Evolutionary conservation across 1,140 invertebrate genomes (phyloP), one percentile per base, ranked within the genome.

Genomic region (Calliopsis andreniformis): DNA sequence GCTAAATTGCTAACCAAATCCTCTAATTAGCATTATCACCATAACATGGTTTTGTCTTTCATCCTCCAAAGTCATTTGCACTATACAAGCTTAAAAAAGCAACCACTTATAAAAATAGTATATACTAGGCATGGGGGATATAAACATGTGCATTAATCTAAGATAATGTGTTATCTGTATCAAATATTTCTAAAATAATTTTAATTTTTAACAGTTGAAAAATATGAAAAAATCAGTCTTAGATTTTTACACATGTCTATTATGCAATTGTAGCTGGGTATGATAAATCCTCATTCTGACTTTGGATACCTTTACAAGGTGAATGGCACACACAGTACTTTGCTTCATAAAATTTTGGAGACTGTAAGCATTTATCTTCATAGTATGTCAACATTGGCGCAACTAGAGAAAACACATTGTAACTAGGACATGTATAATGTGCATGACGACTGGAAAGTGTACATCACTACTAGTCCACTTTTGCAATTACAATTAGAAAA

Each of bases 361-460:
- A 87, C 10, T 88, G 86, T 84, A 88, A 88, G 81, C 77, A 85
- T 86, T 88, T 89, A 88, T 89, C 88, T 88, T 89, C 88, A 81
- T 87, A 88, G 87, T 83, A 87, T 86, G 85, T 82, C 84, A 88
- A 89, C 83, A 88, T 87, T 85, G 88, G 88, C 66, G 81, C 75
- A 86, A 89, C 88, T 89, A 79, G 86, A 88, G 81, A 88, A 89
- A 88, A 89, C 70, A 87, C 75, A 87, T 78, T 72, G 82, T 87
- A 77, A 79, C 81, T 78, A 86, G 53, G 39, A 73, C 78, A 70
- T 71, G 39, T 82, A 71, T 64, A 58, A 25, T 61, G 35, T 59
- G 59, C 23, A 69, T 69, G 64, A 78, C 68, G 56, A 73, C 68
- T 82, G 80, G 79, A 82, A 81, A 73, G 64, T 82, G 66, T 82